Percentiles rank a stretch among this genome's conserved stretches.
These are phyloP conservation scores for Phallusia fumigata DNA, from an alignment of 23 tunicate species.

Conservation along the genomic window DNA sequence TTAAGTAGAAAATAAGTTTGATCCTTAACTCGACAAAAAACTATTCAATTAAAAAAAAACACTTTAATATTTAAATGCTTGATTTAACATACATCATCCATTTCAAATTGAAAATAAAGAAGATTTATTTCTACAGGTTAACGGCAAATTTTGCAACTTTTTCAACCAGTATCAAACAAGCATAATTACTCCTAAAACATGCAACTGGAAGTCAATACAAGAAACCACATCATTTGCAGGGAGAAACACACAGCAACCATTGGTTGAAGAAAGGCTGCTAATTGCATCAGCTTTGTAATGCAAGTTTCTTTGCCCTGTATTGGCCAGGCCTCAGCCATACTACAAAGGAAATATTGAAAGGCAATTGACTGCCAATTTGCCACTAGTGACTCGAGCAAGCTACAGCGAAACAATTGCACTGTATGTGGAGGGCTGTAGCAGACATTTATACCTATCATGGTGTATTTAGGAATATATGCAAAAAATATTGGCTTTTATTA, in stretches of 20 bases:
- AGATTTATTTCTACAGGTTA: too few relatives aligned
- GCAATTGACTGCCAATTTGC: conserved; percentile 10
- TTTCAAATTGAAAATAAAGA: too few relatives aligned
- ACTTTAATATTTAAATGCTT: too few relatives aligned
- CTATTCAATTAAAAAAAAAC: too few relatives aligned
- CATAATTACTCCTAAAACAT: neutral
- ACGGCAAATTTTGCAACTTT: too few relatives aligned
- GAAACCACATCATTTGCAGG: neutral
- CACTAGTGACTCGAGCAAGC: neutral
- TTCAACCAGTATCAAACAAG: too few relatives aligned
- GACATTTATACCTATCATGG: neutral
- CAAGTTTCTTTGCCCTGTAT: neutral
- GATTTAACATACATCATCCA: too few relatives aligned
- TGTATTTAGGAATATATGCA: too few relatives aligned
- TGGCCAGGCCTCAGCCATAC: neutral
- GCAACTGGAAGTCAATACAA: neutral
- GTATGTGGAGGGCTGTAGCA: neutral
- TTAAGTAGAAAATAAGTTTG: too few relatives aligned
- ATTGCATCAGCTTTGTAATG: neutral
- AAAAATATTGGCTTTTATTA: too few relatives aligned
- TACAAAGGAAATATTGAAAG: conserved; percentile 11
- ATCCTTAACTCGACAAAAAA: too few relatives aligned
- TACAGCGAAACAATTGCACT: neutral
- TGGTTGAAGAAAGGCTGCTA: neutral
- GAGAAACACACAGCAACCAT: neutral